Evolutionary conservation across 1,140 invertebrate species (phyloP).

Genomic region (Sitodiplosis mosellana): DNA sequence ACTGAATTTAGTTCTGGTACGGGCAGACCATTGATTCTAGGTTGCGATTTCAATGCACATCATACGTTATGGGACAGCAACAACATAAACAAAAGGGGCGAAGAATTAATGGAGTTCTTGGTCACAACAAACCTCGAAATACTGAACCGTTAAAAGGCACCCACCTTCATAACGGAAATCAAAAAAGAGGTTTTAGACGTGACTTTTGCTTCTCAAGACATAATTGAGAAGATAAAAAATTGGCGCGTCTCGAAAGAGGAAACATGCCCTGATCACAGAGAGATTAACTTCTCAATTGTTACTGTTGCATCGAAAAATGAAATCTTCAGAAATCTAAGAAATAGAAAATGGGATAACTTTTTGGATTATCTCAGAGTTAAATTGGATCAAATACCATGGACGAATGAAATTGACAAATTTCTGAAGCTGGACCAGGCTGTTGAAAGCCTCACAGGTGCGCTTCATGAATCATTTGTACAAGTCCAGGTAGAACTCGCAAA

Average conservation of each 20-base stretch:
- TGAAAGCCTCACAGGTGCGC: no score
- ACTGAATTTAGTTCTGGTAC: not conserved
- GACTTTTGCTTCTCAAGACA: not conserved
- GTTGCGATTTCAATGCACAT: constrained; percentile 1
- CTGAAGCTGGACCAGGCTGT: no score
- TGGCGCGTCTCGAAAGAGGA: not conserved
- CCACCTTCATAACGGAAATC: not conserved
- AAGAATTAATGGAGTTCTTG: constrained; percentile 1
- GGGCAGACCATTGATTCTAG: not conserved
- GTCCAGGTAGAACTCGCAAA: no score
- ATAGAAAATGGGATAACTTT: no score
- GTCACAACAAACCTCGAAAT: not conserved
- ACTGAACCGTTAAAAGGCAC: not conserved
- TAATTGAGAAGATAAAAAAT: not conserved
- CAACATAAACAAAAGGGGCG: constrained; percentile 1
- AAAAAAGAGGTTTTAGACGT: not conserved
- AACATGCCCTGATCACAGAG: no score
- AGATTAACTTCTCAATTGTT: no score
- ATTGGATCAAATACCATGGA: no score
- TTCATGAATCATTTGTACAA: no score
- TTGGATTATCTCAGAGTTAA: no score
- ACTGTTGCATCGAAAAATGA: no score
- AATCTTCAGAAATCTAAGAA: no score
- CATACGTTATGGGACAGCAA: constrained; percentile 1
- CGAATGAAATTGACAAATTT: no score